These are phyloP conservation scores for Argopecten irradians DNA, from an alignment of 1,140 invertebrate species.

Conservation along the genomic window DNA sequence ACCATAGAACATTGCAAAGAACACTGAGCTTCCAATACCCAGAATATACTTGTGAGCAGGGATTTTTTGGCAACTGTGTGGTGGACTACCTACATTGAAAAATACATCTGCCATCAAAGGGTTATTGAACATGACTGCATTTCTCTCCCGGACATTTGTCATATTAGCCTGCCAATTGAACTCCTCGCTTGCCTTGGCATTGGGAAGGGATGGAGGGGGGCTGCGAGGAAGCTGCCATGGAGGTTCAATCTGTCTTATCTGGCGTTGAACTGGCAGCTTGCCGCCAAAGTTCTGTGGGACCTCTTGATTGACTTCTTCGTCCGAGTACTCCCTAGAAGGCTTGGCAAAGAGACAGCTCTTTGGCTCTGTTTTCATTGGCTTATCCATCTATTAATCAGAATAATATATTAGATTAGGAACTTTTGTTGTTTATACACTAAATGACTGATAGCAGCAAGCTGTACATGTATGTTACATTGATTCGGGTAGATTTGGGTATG, in stretches of 20 bases:
- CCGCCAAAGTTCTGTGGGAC: conserved; percentile 70
- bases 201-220: conserved; percentile 57
- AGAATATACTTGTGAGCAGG: conserved; percentile 91
- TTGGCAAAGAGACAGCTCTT: conserved; percentile 55
- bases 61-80: conserved; percentile 80
- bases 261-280: conserved; percentile 47
- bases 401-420: not conserved
- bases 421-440: too few relatives aligned
- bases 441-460: too few relatives aligned
- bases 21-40: conserved; percentile 89
- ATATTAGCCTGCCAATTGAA: conserved; percentile 81
- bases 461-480: too few relatives aligned
- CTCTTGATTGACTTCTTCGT: conserved; percentile 75
- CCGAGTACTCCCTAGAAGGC: conserved; percentile 53
- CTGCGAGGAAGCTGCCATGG: conserved; percentile 53
- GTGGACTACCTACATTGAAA: conserved; percentile 84
- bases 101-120: conserved; percentile 88
- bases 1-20: conserved; percentile 92
- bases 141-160: conserved; percentile 85
- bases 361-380: conserved; percentile 57
- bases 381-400: conserved; percentile 52
- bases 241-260: conserved; percentile 48
- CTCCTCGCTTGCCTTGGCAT: conserved; percentile 82
- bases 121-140: conserved; percentile 89
- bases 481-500: too few relatives aligned